Evolutionary conservation across 2,888 invertebrate genomes (phyloP), one percentile per base, ranked within the genome.

Genomic region (Ormyrus labotus): DNA sequence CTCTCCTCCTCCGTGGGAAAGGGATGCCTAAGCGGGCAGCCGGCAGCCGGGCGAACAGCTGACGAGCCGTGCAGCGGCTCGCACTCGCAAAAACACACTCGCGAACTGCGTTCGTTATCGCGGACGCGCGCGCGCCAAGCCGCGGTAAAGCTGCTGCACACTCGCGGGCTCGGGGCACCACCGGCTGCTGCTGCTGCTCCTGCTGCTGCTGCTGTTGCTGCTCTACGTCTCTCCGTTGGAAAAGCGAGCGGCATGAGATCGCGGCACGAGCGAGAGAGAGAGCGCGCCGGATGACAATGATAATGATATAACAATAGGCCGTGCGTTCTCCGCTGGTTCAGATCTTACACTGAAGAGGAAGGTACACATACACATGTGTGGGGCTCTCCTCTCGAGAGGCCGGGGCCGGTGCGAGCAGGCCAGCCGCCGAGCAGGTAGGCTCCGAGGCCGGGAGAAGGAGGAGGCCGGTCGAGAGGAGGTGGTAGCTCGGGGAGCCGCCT

Each of bases 251-350:
- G 6, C 5, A 63, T 45, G 58, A 34, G 10, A 13, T 34, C 48
- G 45, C 19, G 9, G 34, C 55, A 51, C 55, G 64, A 34, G 68
- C 57, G n/a, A 64, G 10, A 13, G 58, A 6, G 34, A 68, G 61
- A n/a, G 51, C 48, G 70, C 50, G 58, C 53, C 73, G 51, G 85
- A 87, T 87, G 87, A 88, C 87, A 88, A 89, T 88, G 88, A 89
- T 87, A 89, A 88, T 89, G 89, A 89, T 89, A 90, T 88, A 89
- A 90, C 90, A 90, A 90, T 90, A 87, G 88, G 87, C 89, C 86
- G 90, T 90, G 90, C 90, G 90, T 90, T 90, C 90, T 89, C 90
- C 89, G 86, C 90, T 88, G 89, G 90, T 89, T 90, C 90, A 87
- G 90, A 90, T 90, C 90, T 89, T 89, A 89, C 90, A 90, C 90